Percentiles rank a stretch among this genome's conserved stretches.
Conservation (phyloP, 2,888 invertebrate species). For the Glyphotaelius pellucidus region DNA sequence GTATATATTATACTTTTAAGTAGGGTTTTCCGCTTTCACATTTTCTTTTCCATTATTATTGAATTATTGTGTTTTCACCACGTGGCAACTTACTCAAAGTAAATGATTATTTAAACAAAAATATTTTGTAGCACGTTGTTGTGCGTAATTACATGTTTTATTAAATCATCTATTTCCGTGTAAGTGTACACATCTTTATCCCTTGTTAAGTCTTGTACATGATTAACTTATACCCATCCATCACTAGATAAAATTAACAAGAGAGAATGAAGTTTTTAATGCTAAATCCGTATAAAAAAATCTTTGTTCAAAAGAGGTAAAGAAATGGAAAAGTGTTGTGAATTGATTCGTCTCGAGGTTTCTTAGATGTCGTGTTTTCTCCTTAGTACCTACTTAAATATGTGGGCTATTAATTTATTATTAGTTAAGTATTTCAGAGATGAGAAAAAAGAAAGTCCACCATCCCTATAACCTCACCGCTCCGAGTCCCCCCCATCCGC, state of each 20-base stretch:
- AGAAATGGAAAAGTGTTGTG: not conserved
- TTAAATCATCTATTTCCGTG: not conserved
- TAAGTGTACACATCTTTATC: not conserved
- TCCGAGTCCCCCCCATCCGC: not conserved
- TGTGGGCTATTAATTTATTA: not conserved
- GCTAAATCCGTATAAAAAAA: not conserved
- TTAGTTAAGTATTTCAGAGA: not conserved
- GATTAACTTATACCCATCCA: not conserved
- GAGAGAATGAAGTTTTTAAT: not conserved
- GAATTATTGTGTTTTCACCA: not conserved
- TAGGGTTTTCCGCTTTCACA: constrained; percentile 34
- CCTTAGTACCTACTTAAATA: not conserved
- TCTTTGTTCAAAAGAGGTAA: not conserved
- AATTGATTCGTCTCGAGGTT: constrained; percentile 13
- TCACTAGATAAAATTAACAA: not conserved
- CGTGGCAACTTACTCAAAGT: not conserved
- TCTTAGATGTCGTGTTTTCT: not conserved
- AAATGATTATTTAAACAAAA: not conserved
- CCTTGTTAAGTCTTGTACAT: not conserved
- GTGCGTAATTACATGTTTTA: not conserved
- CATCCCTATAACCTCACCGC: not conserved
- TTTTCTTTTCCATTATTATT: constrained; percentile 44
- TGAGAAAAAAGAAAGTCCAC: not conserved
- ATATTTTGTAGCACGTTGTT: not conserved
- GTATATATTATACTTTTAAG: constrained; percentile 11